Evolutionary conservation across 2,888 invertebrate genomes (phyloP).

Genomic region (Polydrusus pterygomalis): DNA sequence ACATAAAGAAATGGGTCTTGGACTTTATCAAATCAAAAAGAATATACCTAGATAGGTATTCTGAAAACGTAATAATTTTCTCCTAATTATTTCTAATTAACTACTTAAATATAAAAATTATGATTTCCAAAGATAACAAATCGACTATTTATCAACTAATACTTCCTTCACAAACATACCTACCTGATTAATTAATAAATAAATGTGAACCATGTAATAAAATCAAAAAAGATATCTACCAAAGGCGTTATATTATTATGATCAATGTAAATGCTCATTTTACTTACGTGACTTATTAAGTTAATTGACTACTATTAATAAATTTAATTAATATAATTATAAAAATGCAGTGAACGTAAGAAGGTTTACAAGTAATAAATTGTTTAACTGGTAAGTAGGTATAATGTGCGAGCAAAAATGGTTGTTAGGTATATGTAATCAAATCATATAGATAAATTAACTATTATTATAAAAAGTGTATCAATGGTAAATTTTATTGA

Average conservation of each 20-base stretch:
- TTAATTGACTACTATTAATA: slow-evolving; percentile 22
- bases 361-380: slow-evolving; percentile 21
- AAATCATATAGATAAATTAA: slow-evolving; percentile 6
- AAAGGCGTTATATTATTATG: slow-evolving; percentile 20
- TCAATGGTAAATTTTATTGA: neutral
- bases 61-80: no score
- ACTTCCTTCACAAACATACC: neutral
- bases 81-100: no score
- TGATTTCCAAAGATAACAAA: neutral
- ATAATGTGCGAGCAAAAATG: neutral
- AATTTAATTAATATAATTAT: slow-evolving; percentile 24
- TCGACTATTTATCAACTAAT: neutral
- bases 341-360: slow-evolving; percentile 19
- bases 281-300: slow-evolving; percentile 19
- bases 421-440: no score
- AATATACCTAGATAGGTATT: no score
- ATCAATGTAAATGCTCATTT: slow-evolving; percentile 13
- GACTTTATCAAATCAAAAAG: no score
- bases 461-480: slow-evolving; percentile 12
- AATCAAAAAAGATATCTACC: neutral
- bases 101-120: no score
- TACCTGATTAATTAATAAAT: neutral
- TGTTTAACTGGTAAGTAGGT: slow-evolving; percentile 4
- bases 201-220: neutral
- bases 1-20: no score